Evolutionary conservation across 2,888 invertebrate species (phyloP).

Genomic region (Mythimna albipuncta): DNA sequence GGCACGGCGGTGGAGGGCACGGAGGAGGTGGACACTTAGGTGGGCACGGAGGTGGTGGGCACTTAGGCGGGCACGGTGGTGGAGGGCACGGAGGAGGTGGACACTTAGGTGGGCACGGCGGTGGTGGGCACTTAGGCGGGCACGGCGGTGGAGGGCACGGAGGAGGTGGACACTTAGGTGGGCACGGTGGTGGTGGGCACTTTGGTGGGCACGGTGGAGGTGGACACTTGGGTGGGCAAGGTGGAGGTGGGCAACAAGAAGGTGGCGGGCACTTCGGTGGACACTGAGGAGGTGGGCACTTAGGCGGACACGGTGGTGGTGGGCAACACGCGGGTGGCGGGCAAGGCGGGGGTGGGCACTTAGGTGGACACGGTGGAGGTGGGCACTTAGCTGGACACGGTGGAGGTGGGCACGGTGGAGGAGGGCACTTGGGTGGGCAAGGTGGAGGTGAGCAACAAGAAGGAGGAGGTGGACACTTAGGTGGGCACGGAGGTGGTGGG

Average conservation of each 20-base stretch:
- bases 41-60: neutral
- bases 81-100: neutral
- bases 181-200: neutral
- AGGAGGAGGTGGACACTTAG: neutral
- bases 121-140: neutral
- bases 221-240: neutral
- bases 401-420: neutral
- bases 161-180: neutral
- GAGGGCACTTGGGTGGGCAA: neutral
- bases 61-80: neutral
- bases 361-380: neutral
- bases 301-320: neutral
- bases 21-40: neutral
- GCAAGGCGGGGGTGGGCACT: too few relatives aligned
- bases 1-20: neutral
- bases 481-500: neutral
- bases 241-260: neutral
- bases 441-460: neutral
- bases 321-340: neutral
- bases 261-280: neutral
- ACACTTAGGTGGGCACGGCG: neutral
- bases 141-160: neutral
- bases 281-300: neutral
- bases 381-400: neutral
- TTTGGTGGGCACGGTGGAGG: slow-evolving; percentile 1